phyloP scores from a whole-genome alignment of 2,888 invertebrate species.

The Perizoma affinitatum region DNA sequence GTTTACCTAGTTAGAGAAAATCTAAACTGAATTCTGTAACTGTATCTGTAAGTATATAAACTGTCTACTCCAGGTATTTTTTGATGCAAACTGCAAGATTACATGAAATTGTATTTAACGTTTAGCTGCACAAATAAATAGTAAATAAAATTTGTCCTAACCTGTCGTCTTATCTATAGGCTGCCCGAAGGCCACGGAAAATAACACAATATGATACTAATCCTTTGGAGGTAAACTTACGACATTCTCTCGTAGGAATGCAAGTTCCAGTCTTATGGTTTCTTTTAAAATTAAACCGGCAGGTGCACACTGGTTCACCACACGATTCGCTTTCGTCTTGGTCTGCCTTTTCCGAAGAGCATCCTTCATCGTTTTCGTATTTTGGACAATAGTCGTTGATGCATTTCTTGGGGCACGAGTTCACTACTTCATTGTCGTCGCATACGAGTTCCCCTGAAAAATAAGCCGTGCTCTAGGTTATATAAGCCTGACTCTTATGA shows the following conservation, averaged over 20 bases:
- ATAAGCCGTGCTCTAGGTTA: neutral
- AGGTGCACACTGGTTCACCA: constrained; percentile 45
- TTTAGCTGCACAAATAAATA: too few species aligned
- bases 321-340: constrained; percentile 5
- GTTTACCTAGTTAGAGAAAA: too few species aligned
- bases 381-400: constrained; percentile 29
- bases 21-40: too few species aligned
- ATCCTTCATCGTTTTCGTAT: constrained; percentile 21
- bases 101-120: too few species aligned
- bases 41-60: too few species aligned
- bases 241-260: constrained; percentile 46
- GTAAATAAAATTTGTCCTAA: too few species aligned
- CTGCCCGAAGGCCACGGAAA: too few species aligned
- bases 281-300: constrained; percentile 49
- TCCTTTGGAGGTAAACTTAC: constrained; percentile 43
- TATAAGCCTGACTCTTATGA: too few species aligned
- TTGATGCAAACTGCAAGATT: too few species aligned
- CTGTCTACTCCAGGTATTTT: too few species aligned
- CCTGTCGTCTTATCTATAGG: too few species aligned
- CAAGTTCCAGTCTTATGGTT: constrained; percentile 45
- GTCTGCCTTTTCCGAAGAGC: constrained; percentile 21
- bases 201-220: neutral
- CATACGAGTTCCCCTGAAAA: constrained; percentile 33
- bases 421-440: constrained; percentile 21
- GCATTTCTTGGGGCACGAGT: constrained; percentile 16